Evolutionary conservation across 2,797 vertebrate species (phyloP).

Genomic region (Malurus leucopterus): DNA sequence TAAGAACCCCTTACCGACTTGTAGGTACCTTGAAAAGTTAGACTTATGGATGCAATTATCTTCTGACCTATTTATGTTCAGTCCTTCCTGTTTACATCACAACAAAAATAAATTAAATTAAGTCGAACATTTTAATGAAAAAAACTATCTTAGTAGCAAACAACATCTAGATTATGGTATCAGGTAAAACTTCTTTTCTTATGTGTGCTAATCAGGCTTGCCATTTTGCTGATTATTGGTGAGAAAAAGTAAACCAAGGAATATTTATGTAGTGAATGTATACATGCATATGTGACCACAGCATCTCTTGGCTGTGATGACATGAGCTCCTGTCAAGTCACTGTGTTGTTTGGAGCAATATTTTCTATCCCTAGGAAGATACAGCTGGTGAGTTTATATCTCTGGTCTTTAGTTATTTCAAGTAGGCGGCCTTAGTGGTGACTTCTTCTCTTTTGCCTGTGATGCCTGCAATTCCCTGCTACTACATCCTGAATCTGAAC

Average conservation of each 20-base stretch:
- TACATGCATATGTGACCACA: accelerated
- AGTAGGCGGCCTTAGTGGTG: not conserved
- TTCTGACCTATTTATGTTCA: not conserved
- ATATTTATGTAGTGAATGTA: not conserved
- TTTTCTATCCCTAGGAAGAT: not conserved
- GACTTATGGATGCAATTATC: not conserved
- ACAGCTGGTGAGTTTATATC: not conserved
- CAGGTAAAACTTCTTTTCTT: not conserved
- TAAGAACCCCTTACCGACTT: not conserved
- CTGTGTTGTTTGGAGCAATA: not conserved
- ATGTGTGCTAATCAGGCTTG: not conserved
- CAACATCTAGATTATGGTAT: not conserved
- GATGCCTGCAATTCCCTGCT: not conserved
- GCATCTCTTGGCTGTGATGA: not conserved
- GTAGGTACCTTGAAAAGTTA: not conserved
- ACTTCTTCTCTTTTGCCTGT: not conserved
- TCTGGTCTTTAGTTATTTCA: not conserved
- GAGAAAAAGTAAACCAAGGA: not conserved
- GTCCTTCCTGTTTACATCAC: not conserved
- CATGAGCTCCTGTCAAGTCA: not conserved
- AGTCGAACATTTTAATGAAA: not conserved
- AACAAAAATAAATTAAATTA: not conserved
- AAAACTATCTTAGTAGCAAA: not conserved
- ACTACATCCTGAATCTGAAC: not conserved
- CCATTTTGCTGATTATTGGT: not conserved